Percentiles rank a stretch among this genome's conserved stretches.
Evolutionary conservation across 2,797 vertebrate species (phyloP).

Genomic region (Sus cebifrons): DNA sequence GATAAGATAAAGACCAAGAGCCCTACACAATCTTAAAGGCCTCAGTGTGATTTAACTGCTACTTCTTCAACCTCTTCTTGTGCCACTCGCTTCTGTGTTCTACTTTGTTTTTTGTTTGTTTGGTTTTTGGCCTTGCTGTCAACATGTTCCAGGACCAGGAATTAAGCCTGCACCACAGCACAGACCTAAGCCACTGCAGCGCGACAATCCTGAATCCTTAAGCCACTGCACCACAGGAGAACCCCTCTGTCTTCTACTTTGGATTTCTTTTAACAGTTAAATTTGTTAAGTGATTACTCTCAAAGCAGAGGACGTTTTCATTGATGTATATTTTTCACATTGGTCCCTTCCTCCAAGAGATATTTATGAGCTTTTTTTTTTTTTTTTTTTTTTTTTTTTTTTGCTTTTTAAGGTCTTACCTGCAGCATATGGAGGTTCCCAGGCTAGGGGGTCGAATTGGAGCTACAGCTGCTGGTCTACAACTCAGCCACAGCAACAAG

Average conservation of each 20-base stretch:
- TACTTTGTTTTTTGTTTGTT: too few relatives aligned
- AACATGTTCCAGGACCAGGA: too few relatives aligned
- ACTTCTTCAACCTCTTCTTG: not conserved
- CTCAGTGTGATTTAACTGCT: not conserved
- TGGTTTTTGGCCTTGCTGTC: too few relatives aligned
- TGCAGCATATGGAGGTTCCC: too few relatives aligned
- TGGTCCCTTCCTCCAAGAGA: not conserved
- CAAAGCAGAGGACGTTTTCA: slow-evolving; percentile 16
- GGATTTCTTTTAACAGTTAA: slow-evolving; percentile 40
- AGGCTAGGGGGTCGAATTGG: too few relatives aligned
- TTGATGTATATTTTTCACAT: not conserved
- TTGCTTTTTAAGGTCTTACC: too few relatives aligned
- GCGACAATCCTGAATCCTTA: too few relatives aligned
- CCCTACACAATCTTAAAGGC: not conserved
- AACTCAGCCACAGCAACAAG: too few relatives aligned
- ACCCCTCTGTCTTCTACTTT: not conserved
- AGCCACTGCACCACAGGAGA: too few relatives aligned
- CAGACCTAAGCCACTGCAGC: too few relatives aligned
- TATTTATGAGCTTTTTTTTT: slow-evolving; percentile 1
- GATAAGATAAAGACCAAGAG: not conserved
- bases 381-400: not conserved
- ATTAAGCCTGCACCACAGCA: too few relatives aligned
- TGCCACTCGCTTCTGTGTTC: not conserved
- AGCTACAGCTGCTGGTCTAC: too few relatives aligned
- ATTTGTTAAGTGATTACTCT: not conserved